Conservation (phyloP, 2,797 vertebrate genomes). For the Buphagus erythrorhynchus region DNA sequence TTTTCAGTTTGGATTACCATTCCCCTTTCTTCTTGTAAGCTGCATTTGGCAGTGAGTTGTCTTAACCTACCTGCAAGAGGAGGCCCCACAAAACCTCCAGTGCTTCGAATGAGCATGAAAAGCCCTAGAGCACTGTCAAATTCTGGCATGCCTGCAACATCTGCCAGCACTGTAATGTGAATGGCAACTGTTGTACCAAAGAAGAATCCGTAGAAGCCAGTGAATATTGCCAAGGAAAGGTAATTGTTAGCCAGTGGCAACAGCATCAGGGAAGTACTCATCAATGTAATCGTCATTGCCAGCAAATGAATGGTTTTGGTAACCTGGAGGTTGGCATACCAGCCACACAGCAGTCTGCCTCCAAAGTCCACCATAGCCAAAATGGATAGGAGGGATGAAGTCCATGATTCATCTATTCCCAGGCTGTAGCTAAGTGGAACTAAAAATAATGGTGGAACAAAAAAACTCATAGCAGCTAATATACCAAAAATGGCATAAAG, state of each 20-base stretch:
- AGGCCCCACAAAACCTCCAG: conserved; percentile 78
- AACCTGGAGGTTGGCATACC: conserved; percentile 79
- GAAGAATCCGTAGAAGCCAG: conserved; percentile 74
- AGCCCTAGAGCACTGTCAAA: conserved; percentile 80
- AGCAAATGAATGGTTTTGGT: conserved; percentile 75
- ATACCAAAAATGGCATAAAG: conserved; percentile 78
- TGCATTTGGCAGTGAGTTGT: not conserved
- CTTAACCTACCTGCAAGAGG: conserved; percentile 76
- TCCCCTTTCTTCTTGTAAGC: not conserved
- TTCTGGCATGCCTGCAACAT: conserved; percentile 75
- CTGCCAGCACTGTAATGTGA: conserved; percentile 80
- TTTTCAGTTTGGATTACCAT: not conserved
- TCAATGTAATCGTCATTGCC: conserved; percentile 66
- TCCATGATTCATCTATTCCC: conserved; percentile 77
- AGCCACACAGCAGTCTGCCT: conserved; percentile 79
- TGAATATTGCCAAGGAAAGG: conserved; percentile 73
- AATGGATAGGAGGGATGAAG: conserved; percentile 79
- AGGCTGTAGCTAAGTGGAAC: conserved; percentile 78
- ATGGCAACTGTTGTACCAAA: conserved; percentile 77
- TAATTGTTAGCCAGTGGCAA: conserved; percentile 76
- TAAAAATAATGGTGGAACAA: conserved; percentile 78
- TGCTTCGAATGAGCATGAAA: conserved; percentile 82
- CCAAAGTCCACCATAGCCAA: conserved; percentile 74
- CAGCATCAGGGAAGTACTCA: conserved; percentile 75
- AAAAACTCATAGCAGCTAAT: conserved; percentile 78